Percentiles rank a stretch among this genome's conserved stretches.
Evolutionary conservation across 2,113 vertebrate species (phyloP).

Genomic region (Elanus axillaris): DNA sequence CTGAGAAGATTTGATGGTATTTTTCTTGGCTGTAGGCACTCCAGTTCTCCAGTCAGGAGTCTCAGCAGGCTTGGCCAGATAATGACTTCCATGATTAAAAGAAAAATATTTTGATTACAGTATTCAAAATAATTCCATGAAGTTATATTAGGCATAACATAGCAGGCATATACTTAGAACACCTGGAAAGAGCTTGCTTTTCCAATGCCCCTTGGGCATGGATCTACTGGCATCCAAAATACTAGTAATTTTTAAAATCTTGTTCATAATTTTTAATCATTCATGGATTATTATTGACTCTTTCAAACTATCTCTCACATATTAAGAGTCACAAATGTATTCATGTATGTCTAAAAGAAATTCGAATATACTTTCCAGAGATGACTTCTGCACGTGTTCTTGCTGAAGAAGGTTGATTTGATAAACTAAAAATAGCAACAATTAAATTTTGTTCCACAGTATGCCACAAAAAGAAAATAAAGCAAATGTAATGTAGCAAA

Average conservation of each 20-base stretch:
- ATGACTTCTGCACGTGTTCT: background rate
- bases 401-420: background rate
- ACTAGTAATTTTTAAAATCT: background rate
- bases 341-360: background rate
- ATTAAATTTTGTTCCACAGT: background rate
- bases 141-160: background rate
- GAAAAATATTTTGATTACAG: background rate
- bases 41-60: background rate
- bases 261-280: background rate
- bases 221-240: background rate
- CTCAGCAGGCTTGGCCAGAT: background rate
- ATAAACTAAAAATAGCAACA: background rate
- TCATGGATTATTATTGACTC: background rate
- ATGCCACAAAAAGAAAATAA: background rate
- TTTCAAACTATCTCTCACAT: background rate
- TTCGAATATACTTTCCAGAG: background rate
- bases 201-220: background rate
- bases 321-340: background rate
- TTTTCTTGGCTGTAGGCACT: background rate
- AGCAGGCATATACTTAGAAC: background rate
- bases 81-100: background rate
- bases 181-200: background rate
- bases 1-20: background rate
- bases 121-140: background rate
- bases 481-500: background rate